phyloP scores from a whole-genome alignment of 92 coral and sea anemone genomes.

The Phenganax stokvisi region DNA sequence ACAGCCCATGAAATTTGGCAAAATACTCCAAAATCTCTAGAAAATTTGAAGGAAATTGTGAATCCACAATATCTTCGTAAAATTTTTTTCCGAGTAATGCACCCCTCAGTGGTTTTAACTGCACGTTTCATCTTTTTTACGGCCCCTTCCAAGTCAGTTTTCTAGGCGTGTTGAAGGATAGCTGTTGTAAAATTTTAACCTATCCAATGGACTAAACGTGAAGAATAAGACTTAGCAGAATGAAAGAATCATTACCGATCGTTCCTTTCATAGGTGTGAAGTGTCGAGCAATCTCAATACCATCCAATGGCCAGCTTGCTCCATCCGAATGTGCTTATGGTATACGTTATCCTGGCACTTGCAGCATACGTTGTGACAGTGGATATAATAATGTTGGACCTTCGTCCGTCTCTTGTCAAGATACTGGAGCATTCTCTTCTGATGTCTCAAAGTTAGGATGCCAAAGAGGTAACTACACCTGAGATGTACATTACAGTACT shows the following conservation, averaged over 20 bases:
- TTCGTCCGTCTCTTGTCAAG: constrained; percentile 53
- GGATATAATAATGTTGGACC: constrained; percentile 56
- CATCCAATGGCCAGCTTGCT: constrained; percentile 55
- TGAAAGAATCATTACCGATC: neutral
- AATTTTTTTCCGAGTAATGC: too few species aligned
- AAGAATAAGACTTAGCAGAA: too few species aligned
- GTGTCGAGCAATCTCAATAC: constrained; percentile 62
- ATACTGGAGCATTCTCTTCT: constrained; percentile 35
- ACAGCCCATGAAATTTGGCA: too few species aligned
- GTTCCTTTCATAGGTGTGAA: constrained; percentile 43
- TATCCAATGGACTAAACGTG: neutral
- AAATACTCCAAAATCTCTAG: too few species aligned
- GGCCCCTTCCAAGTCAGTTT: neutral
- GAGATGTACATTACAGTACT: neutral
- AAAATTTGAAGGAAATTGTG: too few species aligned
- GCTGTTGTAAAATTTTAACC: neutral
- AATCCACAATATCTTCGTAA: too few species aligned
- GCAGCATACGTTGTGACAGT: constrained; percentile 57
- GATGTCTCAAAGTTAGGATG: constrained; percentile 7
- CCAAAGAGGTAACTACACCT: neutral
- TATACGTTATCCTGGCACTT: constrained; percentile 47
- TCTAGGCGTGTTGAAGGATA: neutral
- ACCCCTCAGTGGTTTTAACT: too few species aligned
- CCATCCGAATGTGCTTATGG: constrained; percentile 65
- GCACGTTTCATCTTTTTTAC: too few species aligned